phyloP scores from a whole-genome alignment of 2,888 invertebrate genomes.

The Nemotelus pantherinus region DNA sequence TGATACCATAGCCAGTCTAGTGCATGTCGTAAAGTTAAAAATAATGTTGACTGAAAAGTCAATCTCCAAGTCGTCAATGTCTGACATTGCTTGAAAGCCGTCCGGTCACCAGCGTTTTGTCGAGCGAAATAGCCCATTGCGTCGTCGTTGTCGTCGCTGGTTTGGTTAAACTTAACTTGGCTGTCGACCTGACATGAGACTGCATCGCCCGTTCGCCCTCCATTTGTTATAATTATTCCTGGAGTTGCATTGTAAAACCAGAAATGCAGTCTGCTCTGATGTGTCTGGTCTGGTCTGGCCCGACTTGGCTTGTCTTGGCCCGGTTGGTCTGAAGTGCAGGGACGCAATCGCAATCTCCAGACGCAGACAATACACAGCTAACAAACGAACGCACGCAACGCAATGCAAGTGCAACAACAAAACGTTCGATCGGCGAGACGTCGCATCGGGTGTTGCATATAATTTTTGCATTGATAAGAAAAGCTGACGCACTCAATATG shows the following conservation, averaged over 20 bases:
- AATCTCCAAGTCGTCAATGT: slow-evolving; percentile 17
- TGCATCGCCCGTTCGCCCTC: not conserved
- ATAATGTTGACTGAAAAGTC: slow-evolving; percentile 7
- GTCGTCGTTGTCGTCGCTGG: not conserved
- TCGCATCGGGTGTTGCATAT: not conserved
- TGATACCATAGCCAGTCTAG: not conserved
- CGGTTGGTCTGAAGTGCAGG: not conserved
- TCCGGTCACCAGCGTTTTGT: slow-evolving; percentile 5
- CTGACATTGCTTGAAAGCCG: slow-evolving; percentile 29
- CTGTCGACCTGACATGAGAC: not conserved
- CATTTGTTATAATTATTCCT: slow-evolving; percentile 2
- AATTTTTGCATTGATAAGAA: slow-evolving; percentile 11
- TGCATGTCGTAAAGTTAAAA: slow-evolving; percentile 23
- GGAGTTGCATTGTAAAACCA: slow-evolving; percentile 12
- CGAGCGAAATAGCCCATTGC: not conserved
- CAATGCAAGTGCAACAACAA: not conserved
- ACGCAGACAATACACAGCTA: not conserved
- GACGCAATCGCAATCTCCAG: slow-evolving; percentile 8
- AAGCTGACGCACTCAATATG: not conserved
- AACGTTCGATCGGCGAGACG: not conserved
- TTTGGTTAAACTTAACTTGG: not conserved
- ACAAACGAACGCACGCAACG: not conserved
- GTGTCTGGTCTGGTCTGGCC: not conserved
- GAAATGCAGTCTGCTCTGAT: slow-evolving; percentile 1
- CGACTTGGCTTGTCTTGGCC: too few relatives aligned